Base-by-base conservation (phyloP, 2,888 invertebrate genomes). In the Hirtodrosophila confusa region DNA sequence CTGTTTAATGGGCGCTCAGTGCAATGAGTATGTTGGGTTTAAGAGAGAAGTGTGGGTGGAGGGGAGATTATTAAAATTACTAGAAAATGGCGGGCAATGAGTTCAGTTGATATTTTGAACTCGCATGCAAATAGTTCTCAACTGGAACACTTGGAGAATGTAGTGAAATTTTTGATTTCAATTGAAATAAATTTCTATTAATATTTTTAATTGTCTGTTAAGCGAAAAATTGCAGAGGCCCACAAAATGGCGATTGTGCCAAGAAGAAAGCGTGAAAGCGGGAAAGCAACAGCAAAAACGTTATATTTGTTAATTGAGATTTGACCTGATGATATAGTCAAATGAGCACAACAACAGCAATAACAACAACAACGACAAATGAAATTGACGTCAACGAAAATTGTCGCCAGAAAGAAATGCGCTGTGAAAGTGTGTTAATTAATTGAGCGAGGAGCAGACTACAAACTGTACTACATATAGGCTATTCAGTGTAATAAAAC, bases 171-270 rank as follows among this genome's bases (percentile, higher is more conserved):
- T 84, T 85, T 85, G 84, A 88, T 85, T 85, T 78, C 88, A 85
- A 85, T 85, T 85, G 84, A 85, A 88, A 85, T 85, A 85, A 85
- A 85, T 85, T 85, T 83, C 88, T 86, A 85, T 85, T 85, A 85
- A 85, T 88, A 75, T 83, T 85, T 88, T 85, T 85, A 85, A 88
- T 85, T 85, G 84, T 86, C 80, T 60, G 69, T 83, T 86, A 83
- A 86, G 80, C 71, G 75, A 82, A 71, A 77, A 74, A 73, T 69
- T 65, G 58, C 66, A 45, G 50, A 31, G 31, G 35, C 45, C 29
- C 41, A 48, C 39, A 66, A 72, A 75, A 68, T 71, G 67, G 67
- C 67, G 48, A 69, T 58, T 47, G 39, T 63, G 60, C 39, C 17
- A 29, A 35, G 64, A 69, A 65, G 68, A 75, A 77, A 76, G 63